A percentile compares a stretch with the other conserved stretches of the same genome.
Conservation (phyloP, 2,888 invertebrate species). For the Clitarchus hookeri region DNA sequence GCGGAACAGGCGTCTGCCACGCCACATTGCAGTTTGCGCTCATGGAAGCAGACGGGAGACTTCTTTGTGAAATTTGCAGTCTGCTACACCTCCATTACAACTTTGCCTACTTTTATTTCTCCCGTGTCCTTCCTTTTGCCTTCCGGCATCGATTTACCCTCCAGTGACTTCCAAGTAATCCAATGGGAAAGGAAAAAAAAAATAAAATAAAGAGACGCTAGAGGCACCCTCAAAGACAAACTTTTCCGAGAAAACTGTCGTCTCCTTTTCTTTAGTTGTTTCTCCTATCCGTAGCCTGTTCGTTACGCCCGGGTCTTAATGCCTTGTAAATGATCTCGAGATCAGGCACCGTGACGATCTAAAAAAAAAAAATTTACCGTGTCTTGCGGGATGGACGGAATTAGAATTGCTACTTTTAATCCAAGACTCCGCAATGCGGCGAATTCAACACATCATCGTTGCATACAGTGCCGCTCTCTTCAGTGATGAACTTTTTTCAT, state of each 20-base stretch:
- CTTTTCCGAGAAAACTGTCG: constrained; percentile 14
- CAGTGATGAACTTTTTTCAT: background rate
- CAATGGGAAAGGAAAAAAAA: too few relatives aligned
- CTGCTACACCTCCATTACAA: background rate
- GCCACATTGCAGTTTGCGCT: too few relatives aligned
- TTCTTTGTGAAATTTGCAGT: background rate
- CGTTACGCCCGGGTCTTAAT: background rate
- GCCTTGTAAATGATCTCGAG: background rate
- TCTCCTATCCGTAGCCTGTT: background rate
- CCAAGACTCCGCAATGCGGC: background rate
- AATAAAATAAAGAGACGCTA: background rate
- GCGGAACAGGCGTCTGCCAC: too few relatives aligned
- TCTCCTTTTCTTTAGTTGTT: background rate
- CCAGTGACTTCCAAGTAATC: background rate
- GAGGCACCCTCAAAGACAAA: background rate
- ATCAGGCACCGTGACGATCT: constrained; percentile 6
- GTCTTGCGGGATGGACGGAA: background rate
- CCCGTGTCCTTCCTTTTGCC: background rate
- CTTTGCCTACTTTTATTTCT: background rate
- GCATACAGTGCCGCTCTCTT: background rate
- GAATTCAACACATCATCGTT: background rate
- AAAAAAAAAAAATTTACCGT: background rate
- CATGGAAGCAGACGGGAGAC: background rate
- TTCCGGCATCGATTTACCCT: background rate
- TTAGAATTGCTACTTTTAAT: constrained; percentile 4